These are phyloP conservation scores for Macaca nemestrina DNA, from an alignment of 2,113 vertebrate genomes.

Conservation along the genomic window DNA sequence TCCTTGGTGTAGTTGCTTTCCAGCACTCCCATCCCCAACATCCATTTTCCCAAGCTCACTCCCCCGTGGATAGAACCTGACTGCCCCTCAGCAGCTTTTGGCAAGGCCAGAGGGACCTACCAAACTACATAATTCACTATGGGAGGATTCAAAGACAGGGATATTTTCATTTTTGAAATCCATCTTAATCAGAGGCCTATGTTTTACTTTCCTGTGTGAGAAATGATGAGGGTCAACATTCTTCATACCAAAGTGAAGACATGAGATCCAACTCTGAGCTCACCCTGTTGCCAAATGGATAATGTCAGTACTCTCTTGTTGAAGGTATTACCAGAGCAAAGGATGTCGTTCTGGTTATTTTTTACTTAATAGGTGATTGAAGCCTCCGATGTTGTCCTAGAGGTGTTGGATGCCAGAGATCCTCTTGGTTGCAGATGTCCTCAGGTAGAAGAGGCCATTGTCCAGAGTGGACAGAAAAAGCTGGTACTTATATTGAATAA, in stretches of 20 bases:
- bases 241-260: constrained; percentile 22
- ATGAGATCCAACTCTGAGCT: constrained; percentile 45
- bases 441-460: constrained; percentile 91
- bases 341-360: not conserved
- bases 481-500: constrained; percentile 94
- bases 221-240: not conserved
- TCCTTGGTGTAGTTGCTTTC: not conserved
- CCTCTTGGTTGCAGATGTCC: constrained; percentile 94
- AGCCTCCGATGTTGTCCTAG: constrained; percentile 91
- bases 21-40: not conserved
- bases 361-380: constrained; percentile 90
- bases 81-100: not conserved
- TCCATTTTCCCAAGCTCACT: not conserved
- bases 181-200: not conserved
- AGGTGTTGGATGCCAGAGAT: constrained; percentile 97
- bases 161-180: not conserved
- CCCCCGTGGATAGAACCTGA: not conserved
- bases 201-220: not conserved
- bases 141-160: not conserved
- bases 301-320: not conserved
- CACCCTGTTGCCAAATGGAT: not conserved
- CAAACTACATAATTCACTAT: not conserved
- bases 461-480: constrained; percentile 87
- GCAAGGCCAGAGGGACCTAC: not conserved
- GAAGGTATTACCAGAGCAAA: not conserved